Conservation (phyloP, 1,140 invertebrate species). For the Pentalonia nigronervosa region DNA sequence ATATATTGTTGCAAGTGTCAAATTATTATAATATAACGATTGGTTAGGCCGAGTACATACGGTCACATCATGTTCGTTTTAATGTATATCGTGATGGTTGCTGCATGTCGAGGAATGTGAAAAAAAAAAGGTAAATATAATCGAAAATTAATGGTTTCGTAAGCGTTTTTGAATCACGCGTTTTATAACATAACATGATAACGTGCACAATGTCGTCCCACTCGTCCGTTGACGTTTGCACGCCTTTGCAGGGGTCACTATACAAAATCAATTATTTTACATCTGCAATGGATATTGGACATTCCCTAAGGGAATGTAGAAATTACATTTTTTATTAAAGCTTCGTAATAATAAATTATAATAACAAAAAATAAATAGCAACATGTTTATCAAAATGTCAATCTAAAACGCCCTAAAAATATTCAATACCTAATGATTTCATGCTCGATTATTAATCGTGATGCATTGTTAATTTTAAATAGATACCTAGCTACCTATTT, state of each 20-base stretch:
- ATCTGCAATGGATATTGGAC: background rate
- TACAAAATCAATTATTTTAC: background rate
- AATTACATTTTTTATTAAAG: background rate
- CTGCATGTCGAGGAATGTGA: background rate
- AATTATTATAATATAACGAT: background rate
- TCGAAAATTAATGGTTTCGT: background rate
- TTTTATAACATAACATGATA: background rate
- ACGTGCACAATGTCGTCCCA: background rate
- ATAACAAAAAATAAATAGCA: background rate
- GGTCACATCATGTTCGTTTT: background rate
- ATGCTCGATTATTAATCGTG: background rate
- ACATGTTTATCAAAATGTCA: background rate
- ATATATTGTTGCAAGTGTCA: background rate
- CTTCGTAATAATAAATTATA: background rate
- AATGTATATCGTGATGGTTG: background rate
- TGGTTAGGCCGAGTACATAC: background rate
- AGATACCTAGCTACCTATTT: background rate
- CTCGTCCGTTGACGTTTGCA: background rate
- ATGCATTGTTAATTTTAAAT: background rate
- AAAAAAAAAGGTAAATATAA: background rate
- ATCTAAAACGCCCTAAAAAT: background rate
- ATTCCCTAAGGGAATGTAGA: background rate
- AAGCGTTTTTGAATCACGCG: background rate
- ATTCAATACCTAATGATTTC: background rate
- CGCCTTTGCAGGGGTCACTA: background rate